phyloP scores from a whole-genome alignment of 2,113 vertebrate species.

The Elaphurus davidianus region DNA sequence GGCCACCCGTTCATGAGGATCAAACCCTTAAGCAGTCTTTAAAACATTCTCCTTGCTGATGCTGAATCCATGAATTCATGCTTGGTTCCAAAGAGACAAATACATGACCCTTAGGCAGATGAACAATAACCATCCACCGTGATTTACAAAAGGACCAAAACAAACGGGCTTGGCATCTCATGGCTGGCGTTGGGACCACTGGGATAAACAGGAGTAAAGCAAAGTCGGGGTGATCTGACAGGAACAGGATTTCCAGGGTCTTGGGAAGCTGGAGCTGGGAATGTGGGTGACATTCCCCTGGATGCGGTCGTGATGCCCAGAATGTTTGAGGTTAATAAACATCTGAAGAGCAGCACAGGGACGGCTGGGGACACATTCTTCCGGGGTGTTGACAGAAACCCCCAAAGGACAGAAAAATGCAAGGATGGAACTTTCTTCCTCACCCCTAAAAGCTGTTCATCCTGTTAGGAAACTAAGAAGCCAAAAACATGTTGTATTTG shows the following conservation, averaged over 20 bases:
- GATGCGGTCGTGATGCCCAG: rapidly evolving
- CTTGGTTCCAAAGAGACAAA: neutral
- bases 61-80: neutral
- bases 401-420: neutral
- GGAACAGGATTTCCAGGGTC: neutral
- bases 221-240: neutral
- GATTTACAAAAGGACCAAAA: neutral
- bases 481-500: neutral
- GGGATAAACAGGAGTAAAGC: neutral
- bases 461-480: neutral
- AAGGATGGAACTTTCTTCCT: neutral
- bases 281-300: rapidly evolving
- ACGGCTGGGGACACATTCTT: rapidly evolving
- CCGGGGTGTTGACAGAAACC: neutral
- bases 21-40: neutral
- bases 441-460: neutral
- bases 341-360: neutral
- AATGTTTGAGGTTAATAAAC: neutral
- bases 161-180: neutral
- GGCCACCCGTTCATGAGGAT: neutral
- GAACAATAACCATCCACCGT: neutral
- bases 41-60: neutral
- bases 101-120: neutral
- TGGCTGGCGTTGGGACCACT: neutral
- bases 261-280: neutral